These are phyloP conservation scores for Peromyscus polionotus DNA, from an alignment of 2,113 vertebrate genomes.

Conservation along the genomic window DNA sequence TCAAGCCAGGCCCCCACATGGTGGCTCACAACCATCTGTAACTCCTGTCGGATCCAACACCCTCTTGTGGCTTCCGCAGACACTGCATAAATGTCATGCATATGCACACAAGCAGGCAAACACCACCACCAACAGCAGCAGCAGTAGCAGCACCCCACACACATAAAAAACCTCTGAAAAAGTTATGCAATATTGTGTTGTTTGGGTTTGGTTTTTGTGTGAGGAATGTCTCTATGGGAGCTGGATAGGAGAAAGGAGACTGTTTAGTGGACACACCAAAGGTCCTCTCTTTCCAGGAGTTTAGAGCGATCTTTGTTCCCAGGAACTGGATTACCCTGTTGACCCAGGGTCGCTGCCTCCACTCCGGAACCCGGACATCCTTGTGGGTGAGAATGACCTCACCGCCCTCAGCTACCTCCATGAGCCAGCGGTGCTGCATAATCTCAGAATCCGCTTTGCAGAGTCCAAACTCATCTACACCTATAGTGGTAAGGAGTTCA, in stretches of 20 bases:
- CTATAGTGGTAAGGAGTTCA: constrained; percentile 93
- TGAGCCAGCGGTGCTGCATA: constrained; percentile 97
- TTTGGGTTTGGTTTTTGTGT: neutral
- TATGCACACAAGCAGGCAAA: neutral
- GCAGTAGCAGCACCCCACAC: neutral
- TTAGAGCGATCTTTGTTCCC: constrained; percentile 8
- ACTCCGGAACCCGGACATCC: constrained; percentile 97
- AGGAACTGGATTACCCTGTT: constrained; percentile 91
- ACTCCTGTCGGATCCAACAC: neutral
- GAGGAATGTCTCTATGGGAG: neutral
- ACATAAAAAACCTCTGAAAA: neutral
- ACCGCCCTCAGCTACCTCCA: constrained; percentile 99
- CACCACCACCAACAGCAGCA: neutral
- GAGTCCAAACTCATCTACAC: constrained; percentile 99
- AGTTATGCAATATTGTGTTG: no score
- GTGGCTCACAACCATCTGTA: neutral
- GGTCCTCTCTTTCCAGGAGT: neutral
- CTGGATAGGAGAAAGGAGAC: neutral
- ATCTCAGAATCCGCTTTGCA: constrained; percentile 96
- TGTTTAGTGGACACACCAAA: neutral
- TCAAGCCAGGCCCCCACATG: neutral
- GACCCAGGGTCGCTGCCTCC: constrained; percentile 91
- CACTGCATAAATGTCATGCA: neutral
- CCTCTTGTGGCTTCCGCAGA: neutral
- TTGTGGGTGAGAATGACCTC: constrained; percentile 99